phyloP scores from a whole-genome alignment of 2,797 vertebrate genomes.

The Pelochelys cantorii region DNA sequence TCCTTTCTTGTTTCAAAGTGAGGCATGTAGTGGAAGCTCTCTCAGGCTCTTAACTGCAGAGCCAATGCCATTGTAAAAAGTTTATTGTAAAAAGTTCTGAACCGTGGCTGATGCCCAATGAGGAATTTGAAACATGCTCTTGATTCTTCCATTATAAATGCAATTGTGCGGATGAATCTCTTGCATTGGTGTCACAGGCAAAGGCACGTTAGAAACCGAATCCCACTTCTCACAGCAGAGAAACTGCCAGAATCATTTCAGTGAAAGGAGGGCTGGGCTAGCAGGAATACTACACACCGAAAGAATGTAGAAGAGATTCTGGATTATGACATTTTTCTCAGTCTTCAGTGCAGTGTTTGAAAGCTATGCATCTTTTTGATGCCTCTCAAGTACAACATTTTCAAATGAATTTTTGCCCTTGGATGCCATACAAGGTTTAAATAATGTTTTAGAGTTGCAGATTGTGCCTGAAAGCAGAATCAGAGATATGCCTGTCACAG shows the following conservation, averaged over 20 bases:
- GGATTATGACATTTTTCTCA: background rate
- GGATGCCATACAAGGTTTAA: background rate
- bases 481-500: background rate
- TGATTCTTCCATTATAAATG: background rate
- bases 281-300: background rate
- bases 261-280: background rate
- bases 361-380: fast-evolving
- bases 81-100: background rate
- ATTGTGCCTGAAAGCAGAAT: background rate
- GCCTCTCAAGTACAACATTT: fast-evolving
- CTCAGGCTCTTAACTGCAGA: background rate
- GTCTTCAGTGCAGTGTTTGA: fast-evolving
- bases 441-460: background rate
- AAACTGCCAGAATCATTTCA: background rate
- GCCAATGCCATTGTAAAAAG: fast-evolving
- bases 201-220: background rate
- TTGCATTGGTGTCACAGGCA: background rate
- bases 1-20: background rate
- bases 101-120: fast-evolving
- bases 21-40: background rate
- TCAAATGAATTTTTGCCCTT: background rate
- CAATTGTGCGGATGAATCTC: background rate
- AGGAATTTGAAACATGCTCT: background rate
- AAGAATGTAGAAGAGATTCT: fast-evolving
- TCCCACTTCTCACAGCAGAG: background rate